A percentile compares a stretch with the other conserved stretches of the same genome.
These are phyloP conservation scores for Actinia tenebrosa DNA, from an alignment of 64 coral and sea anemone genomes.

Conservation along the genomic window DNA sequence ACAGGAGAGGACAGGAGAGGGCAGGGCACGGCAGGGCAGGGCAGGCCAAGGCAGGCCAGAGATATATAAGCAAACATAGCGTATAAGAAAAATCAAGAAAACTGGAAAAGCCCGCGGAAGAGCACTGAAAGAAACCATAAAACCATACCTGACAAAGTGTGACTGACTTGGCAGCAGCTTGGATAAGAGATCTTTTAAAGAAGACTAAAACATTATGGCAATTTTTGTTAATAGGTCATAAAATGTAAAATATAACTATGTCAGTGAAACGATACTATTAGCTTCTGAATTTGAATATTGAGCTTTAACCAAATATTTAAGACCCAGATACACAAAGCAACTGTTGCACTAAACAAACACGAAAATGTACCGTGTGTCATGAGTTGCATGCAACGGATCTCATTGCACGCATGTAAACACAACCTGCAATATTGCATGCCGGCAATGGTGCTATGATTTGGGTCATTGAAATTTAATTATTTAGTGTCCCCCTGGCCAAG, in stretches of 20 bases:
- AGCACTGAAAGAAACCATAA: not conserved
- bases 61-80: not conserved
- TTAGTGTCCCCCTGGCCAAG: too few relatives aligned
- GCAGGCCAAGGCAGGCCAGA: not conserved
- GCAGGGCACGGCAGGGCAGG: not conserved
- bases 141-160: slow-evolving; percentile 91
- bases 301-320: too few relatives aligned
- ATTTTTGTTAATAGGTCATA: not conserved
- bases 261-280: too few relatives aligned
- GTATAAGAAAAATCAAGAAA: not conserved
- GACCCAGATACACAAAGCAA: too few relatives aligned
- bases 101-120: not conserved
- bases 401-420: too few relatives aligned
- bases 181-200: slow-evolving; percentile 74
- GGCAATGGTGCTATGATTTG: too few relatives aligned
- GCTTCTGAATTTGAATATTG: too few relatives aligned
- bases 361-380: too few relatives aligned
- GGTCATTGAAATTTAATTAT: too few relatives aligned
- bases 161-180: slow-evolving; percentile 69
- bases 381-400: too few relatives aligned
- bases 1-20: not conserved
- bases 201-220: slow-evolving; percentile 47
- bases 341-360: too few relatives aligned
- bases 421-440: too few relatives aligned
- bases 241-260: not conserved